Base-by-base conservation (phyloP, 2,888 invertebrate genomes). In the Eretmocerus hayati region DNA sequence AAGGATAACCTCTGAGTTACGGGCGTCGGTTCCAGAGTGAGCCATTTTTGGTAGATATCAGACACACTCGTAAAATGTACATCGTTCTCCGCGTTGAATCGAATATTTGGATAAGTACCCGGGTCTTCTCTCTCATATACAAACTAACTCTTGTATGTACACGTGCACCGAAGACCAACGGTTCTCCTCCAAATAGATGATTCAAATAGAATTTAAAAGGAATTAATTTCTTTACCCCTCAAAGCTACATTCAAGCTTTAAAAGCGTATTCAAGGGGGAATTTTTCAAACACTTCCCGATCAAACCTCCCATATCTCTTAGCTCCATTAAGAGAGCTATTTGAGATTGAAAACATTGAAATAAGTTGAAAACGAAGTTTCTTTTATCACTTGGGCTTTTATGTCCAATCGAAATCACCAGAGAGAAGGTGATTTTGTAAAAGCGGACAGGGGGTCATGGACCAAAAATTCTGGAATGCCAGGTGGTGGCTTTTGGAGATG, bases 161-260 rank as follows among this genome's bases (percentile, higher is more conserved):
- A 51, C 33, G n/a, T 33, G 19, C 31, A 37, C 30, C 22, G 35
- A 11, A 43, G 48, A 48, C 53, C 56, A 41, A 45, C 35, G 39
- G 55, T 58, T 33, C 57, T 54, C 47, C 52, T 57, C 59, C 58
- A 59, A 59, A 58, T 56, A 57, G 51, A 56, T 56, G 56, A 54
- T 51, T 58, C 59, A 52, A 16, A 44, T 6, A 26, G 26, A 11
- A 31, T n/a, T 23, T 37, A 23, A 23, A 40, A 39, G 33, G 35
- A n/a, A 30, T 26, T 20, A 35, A 23, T 15, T 38, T 26, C 19
- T 50, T 21, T 37, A n/a, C n/a, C n/a, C n/a, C n/a, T n/a, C n/a
- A n/a, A n/a, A n/a, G n/a, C n/a, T n/a, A n/a, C n/a, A n/a, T n/a
- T n/a, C n/a, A n/a, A n/a, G n/a, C n/a, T n/a, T n/a, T n/a, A 6